These are phyloP conservation scores for Neodontobutis hainanensis DNA, from an alignment of 2,113 vertebrate genomes.

Conservation along the genomic window DNA sequence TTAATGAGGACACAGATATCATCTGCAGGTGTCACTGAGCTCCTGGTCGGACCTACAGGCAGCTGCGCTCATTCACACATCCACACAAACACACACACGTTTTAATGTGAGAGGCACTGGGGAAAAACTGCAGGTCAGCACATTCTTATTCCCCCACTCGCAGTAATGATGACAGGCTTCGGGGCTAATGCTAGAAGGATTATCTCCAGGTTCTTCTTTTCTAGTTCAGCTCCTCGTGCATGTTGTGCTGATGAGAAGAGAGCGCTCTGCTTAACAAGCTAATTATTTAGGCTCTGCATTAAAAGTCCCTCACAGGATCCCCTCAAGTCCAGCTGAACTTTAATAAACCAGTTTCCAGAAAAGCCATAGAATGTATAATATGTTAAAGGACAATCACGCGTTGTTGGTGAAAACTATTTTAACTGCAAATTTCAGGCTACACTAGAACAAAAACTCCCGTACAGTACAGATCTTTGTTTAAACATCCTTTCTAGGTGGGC, in stretches of 20 bases:
- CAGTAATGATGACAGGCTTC: constrained; percentile 50
- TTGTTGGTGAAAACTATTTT: not conserved
- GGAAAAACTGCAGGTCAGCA: constrained; percentile 42
- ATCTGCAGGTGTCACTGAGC: constrained; percentile 33
- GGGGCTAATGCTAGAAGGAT: constrained; percentile 32
- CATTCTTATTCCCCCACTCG: constrained; percentile 17
- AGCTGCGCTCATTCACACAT: constrained; percentile 5
- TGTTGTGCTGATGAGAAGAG: too few relatives aligned
- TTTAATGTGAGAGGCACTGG: constrained; percentile 10
- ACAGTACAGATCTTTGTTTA: too few relatives aligned
- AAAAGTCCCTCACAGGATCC: not conserved
- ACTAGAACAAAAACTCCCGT: too few relatives aligned
- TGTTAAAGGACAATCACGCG: not conserved
- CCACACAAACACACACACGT: not conserved
- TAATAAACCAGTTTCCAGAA: not conserved
- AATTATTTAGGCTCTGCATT: too few relatives aligned
- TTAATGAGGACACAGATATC: constrained; percentile 50
- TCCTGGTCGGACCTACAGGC: constrained; percentile 18
- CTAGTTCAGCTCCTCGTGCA: constrained; percentile 18
- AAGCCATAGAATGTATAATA: not conserved
- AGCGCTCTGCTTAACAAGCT: too few relatives aligned
- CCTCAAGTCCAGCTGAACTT: not conserved
- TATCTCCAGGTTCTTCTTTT: constrained; percentile 36
- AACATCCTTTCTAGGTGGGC: too few relatives aligned
- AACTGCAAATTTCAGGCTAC: not conserved